These are phyloP conservation scores for Peromyscus eremicus DNA, from an alignment of 2,797 vertebrate genomes.

Conservation along the genomic window DNA sequence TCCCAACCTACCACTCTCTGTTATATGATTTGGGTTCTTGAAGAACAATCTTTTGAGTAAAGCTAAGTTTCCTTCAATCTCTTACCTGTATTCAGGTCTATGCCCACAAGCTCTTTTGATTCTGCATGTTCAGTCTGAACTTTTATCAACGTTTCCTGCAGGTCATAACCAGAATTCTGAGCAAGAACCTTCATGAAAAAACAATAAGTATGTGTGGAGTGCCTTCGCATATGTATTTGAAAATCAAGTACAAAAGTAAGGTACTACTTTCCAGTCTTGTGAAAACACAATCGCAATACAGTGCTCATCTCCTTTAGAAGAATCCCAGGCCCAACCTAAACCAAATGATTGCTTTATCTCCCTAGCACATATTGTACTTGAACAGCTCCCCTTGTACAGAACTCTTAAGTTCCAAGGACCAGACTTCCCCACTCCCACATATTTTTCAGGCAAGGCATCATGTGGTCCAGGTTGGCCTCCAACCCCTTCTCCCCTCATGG, in stretches of 20 bases:
- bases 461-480: background rate
- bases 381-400: background rate
- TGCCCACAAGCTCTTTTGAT: constrained; percentile 91
- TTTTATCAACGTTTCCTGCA: constrained; percentile 93
- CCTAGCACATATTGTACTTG: constrained; percentile 39
- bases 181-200: constrained; percentile 91
- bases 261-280: constrained; percentile 40
- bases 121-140: constrained; percentile 92
- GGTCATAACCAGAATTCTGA: constrained; percentile 91
- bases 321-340: constrained; percentile 54
- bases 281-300: constrained; percentile 45
- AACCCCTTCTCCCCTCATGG: background rate
- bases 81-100: constrained; percentile 91
- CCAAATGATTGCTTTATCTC: constrained; percentile 35
- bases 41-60: constrained; percentile 40
- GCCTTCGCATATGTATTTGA: constrained; percentile 24
- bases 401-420: constrained; percentile 37
- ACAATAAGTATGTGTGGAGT: constrained; percentile 41
- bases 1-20: background rate
- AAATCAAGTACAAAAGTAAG: constrained; percentile 18
- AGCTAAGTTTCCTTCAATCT: constrained; percentile 75
- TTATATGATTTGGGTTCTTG: constrained; percentile 26
- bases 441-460: background rate
- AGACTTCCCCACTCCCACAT: background rate
- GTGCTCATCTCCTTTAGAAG: constrained; percentile 41